These are phyloP conservation scores for Buceros bicornis DNA, from an alignment of 2,797 vertebrate genomes.

Conservation along the genomic window DNA sequence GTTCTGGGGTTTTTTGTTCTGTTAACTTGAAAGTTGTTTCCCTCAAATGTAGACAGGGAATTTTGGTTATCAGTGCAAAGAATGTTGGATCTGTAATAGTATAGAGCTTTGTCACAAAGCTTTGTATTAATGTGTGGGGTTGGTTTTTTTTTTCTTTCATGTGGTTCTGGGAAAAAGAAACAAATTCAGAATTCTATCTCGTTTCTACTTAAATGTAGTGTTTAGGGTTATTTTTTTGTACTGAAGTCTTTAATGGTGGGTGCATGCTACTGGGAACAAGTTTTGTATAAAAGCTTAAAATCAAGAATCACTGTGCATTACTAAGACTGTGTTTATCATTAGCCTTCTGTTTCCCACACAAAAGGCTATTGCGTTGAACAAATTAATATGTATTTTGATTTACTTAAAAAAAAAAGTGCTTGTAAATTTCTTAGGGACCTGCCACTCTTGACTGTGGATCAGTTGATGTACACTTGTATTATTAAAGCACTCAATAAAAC, in stretches of 20 bases:
- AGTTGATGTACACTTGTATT: constrained; percentile 99
- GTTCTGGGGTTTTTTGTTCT: constrained; percentile 82
- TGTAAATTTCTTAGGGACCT: constrained; percentile 98
- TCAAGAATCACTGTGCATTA: constrained; percentile 89
- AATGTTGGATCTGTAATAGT: constrained; percentile 94
- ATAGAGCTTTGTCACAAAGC: constrained; percentile 90
- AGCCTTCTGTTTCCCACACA: constrained; percentile 81
- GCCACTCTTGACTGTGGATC: constrained; percentile 93
- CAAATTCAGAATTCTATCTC: constrained; percentile 89
- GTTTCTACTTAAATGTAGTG: constrained; percentile 87
- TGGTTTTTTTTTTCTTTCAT: constrained; percentile 78
- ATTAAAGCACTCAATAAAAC: constrained; percentile 99
- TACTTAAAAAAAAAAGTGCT: constrained; percentile 87
- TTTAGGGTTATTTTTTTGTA: constrained; percentile 88
- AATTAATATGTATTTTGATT: constrained; percentile 93
- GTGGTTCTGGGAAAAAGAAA: constrained; percentile 87
- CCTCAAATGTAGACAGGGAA: constrained; percentile 89
- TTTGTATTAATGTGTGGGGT: constrained; percentile 88
- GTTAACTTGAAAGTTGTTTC: constrained; percentile 96
- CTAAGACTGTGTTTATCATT: constrained; percentile 87
- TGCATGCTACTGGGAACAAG: constrained; percentile 94
- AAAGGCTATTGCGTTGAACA: constrained; percentile 91
- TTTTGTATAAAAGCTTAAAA: constrained; percentile 88
- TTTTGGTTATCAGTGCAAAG: constrained; percentile 95
- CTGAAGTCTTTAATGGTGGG: constrained; percentile 89